Evolutionary conservation across 2,797 vertebrate species (phyloP).

Genomic region (Choloepus didactylus): DNA sequence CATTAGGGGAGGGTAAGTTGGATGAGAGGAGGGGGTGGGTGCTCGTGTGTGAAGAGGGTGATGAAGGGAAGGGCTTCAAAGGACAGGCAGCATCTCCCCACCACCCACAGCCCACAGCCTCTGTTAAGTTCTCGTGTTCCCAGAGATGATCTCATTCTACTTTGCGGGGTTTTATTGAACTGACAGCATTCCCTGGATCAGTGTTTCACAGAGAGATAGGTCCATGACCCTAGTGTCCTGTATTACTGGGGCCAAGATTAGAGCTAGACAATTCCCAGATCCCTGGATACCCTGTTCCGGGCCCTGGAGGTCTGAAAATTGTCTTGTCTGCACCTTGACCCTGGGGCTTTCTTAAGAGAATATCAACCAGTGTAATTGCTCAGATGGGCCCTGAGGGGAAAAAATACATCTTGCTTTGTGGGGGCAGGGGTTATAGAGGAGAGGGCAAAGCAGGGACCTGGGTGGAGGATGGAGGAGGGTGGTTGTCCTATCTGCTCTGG

Average conservation of each 20-base stretch:
- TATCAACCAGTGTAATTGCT: background rate
- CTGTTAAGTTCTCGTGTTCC: conserved; percentile 7
- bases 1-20: background rate
- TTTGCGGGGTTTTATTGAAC: conserved; percentile 44
- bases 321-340: background rate
- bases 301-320: conserved; percentile 2
- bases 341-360: conserved; percentile 41
- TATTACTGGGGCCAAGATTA: background rate
- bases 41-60: background rate
- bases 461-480: background rate
- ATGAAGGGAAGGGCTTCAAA: background rate
- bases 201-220: background rate
- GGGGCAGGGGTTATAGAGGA: background rate
- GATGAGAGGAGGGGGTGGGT: background rate
- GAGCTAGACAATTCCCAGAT: background rate
- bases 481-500: background rate
- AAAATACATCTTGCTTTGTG: background rate
- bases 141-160: conserved; percentile 81
- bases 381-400: conserved; percentile 1
- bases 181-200: background rate
- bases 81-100: background rate
- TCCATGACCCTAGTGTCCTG: background rate
- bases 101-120: background rate
- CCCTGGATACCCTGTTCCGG: background rate
- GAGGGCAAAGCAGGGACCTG: background rate